A percentile compares a stretch with the other conserved stretches of the same genome.
Evolutionary conservation across 2,113 vertebrate species (phyloP).

Genomic region (Coreoperca whiteheadi): DNA sequence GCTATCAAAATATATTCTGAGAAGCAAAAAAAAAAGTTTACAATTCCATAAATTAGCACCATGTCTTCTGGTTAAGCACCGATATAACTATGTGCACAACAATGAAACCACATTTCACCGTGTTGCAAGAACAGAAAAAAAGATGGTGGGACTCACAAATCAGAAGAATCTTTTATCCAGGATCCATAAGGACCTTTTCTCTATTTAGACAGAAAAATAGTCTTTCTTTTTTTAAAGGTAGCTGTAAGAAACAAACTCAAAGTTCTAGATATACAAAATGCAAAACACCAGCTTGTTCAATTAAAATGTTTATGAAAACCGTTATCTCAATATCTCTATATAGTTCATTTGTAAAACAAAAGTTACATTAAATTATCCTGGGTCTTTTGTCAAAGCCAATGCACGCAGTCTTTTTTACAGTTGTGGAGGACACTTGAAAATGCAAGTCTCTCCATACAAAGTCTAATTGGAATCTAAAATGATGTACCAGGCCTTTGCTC

Average conservation of each 20-base stretch:
- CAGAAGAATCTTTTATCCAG: constrained; percentile 17
- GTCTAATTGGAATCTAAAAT: constrained; percentile 8
- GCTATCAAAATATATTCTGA: constrained; percentile 75
- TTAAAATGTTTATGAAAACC: constrained; percentile 55
- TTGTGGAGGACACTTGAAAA: constrained; percentile 23
- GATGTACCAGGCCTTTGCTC: constrained; percentile 29
- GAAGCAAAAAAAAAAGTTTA: constrained; percentile 63
- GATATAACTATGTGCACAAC: constrained; percentile 75
- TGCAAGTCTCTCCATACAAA: constrained; percentile 29
- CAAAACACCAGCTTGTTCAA: constrained; percentile 58
- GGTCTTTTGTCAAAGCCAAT: constrained; percentile 59
- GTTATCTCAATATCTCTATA: constrained; percentile 41
- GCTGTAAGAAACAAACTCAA: constrained; percentile 44
- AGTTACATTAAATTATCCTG: constrained; percentile 55
- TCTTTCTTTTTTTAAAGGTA: constrained; percentile 59
- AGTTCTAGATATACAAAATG: constrained; percentile 68
- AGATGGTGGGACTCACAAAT: constrained; percentile 29
- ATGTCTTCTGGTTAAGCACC: constrained; percentile 73
- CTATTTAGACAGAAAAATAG: constrained; percentile 45
- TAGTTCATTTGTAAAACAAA: constrained; percentile 41
- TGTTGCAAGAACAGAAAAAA: constrained; percentile 63
- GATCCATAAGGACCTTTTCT: constrained; percentile 49
- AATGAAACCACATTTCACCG: constrained; percentile 75
- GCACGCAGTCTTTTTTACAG: constrained; percentile 6
- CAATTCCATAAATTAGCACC: constrained; percentile 85